Conservation (phyloP, 1,140 invertebrate genomes). For the Tyrophagus putrescentiae region DNA sequence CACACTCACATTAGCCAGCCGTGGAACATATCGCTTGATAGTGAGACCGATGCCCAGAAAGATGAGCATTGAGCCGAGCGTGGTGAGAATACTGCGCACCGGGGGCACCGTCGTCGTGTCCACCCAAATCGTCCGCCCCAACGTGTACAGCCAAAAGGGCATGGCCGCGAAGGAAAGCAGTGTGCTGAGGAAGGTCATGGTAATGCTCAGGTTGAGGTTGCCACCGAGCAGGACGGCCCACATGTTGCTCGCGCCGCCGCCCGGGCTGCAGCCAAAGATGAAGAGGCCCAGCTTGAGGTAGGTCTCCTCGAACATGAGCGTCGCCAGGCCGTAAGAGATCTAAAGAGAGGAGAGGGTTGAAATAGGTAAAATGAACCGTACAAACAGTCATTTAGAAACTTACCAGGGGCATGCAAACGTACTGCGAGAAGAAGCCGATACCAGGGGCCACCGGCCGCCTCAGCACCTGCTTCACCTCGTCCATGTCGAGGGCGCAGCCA, state of each 20-base stretch:
- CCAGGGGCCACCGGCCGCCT: slow-evolving; percentile 60
- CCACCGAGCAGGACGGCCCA: slow-evolving; percentile 76
- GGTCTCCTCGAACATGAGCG: slow-evolving; percentile 42
- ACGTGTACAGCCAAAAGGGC: slow-evolving; percentile 82
- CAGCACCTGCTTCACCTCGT: slow-evolving; percentile 50
- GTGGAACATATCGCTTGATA: slow-evolving; percentile 42
- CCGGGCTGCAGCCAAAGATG: slow-evolving; percentile 74
- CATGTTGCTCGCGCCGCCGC: slow-evolving; percentile 86
- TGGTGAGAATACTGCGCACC: slow-evolving; percentile 56
- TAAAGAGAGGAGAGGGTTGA: slow-evolving; percentile 19
- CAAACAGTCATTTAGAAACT: slow-evolving; percentile 36
- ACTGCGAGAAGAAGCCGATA: slow-evolving; percentile 68
- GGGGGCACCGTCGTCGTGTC: slow-evolving; percentile 56
- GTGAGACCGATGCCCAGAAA: slow-evolving; percentile 63
- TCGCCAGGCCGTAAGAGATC: slow-evolving; percentile 23
- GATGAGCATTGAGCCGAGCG: slow-evolving; percentile 60
- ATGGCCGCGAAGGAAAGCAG: slow-evolving; percentile 80
- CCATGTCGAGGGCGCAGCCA: slow-evolving; percentile 71
- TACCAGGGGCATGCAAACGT: slow-evolving; percentile 74
- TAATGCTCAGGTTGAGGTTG: slow-evolving; percentile 70
- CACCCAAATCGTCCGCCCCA: slow-evolving; percentile 61
- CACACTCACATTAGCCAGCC: slow-evolving; percentile 38
- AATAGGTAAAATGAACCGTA: slow-evolving; percentile 37
- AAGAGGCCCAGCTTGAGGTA: slow-evolving; percentile 71
- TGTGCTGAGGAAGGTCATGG: slow-evolving; percentile 81